A percentile compares a stretch with the other conserved stretches of the same genome.
Conservation (phyloP, 2,113 vertebrate species). For the Colossoma macropomum region DNA sequence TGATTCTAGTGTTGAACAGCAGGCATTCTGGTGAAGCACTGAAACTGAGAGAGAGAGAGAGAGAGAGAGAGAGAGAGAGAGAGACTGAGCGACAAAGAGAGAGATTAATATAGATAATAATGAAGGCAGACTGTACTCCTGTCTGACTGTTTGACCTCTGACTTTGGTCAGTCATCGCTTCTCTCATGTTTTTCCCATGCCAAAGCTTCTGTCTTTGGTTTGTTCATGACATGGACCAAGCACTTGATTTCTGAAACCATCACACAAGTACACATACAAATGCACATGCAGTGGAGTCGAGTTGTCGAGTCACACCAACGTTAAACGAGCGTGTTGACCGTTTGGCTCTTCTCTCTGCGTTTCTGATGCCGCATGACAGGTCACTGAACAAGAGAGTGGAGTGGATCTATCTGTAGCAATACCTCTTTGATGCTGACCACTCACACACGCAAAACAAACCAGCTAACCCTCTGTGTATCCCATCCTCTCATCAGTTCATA, state of each 20-base stretch:
- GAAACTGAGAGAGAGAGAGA: constrained; percentile 55
- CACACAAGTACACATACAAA: background rate
- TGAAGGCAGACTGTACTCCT: constrained; percentile 43
- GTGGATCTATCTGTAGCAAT: constrained; percentile 57
- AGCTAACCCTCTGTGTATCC: constrained; percentile 2
- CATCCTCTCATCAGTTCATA: constrained; percentile 7
- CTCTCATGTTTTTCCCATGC: constrained; percentile 50
- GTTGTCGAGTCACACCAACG: background rate
- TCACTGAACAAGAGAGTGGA: constrained; percentile 35
- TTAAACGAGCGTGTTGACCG: background rate
- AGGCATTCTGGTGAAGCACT: constrained; percentile 69
- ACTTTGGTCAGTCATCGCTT: constrained; percentile 55
- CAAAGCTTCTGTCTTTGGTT: constrained; percentile 53
- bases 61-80: constrained; percentile 17
- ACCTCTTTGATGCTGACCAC: constrained; percentile 49
- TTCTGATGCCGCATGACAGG: constrained; percentile 17
- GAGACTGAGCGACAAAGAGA: constrained; percentile 40
- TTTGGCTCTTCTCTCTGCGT: constrained; percentile 9
- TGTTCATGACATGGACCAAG: constrained; percentile 32
- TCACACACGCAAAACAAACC: constrained; percentile 21
- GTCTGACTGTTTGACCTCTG: constrained; percentile 51
- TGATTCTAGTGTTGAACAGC: constrained; percentile 70
- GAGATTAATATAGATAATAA: constrained; percentile 41
- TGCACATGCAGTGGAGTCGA: background rate
- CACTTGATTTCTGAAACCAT: constrained; percentile 36